Base-by-base conservation (phyloP, 2,797 vertebrate genomes). In the Poecilia gillii region DNA sequence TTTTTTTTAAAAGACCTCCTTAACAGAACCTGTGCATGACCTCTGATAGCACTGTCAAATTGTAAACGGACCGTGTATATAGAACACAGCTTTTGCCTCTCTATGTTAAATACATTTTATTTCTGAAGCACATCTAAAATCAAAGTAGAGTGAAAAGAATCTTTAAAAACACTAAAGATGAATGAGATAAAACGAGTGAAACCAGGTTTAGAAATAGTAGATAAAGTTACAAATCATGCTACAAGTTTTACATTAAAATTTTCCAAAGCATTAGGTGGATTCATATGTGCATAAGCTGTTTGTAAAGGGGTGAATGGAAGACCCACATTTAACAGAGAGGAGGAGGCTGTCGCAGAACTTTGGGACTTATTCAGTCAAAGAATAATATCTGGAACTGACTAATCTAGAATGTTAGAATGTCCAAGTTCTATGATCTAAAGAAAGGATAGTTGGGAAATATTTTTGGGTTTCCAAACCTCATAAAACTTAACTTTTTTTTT, bases 1-100 rank as follows among this genome's bases (percentile, higher is more conserved):
- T 12, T 62, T 72, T 64, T 49, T 33, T 33, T 33, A 59, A 75
- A n/a, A n/a, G n/a, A 76, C 73, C 73, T 87, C 75, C 59, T 84
- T 84, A 87, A 84, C 75, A 77, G 88, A 85, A 86, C 79, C 80
- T 79, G 83, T 85, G 81, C 78, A 81, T 45, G 72, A 72, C 51
- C 43, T 79, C n/a, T 72, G 16, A 46, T 18, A 18, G 68, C 5
- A 13, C 25, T 46, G 43, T 46, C 41, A 72, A 31, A 28, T 25
- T 46, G 25, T 43, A 28, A 28, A 45, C 2, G 3, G n/a, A n/a
- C n/a, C n/a, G n/a, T n/a, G 11, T 70, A 39, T 5, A 13, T 70
- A 41, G 14, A 43, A 25, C 8, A n/a, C 3, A 46, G 43, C 43
- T 46, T 46, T 71, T 46, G 64, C 36, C 18, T 68, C 25, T 46